A percentile compares a stretch with the other conserved stretches of the same genome.
Conservation (phyloP, 2,888 invertebrate genomes). For the Ptychoptera albimana region DNA sequence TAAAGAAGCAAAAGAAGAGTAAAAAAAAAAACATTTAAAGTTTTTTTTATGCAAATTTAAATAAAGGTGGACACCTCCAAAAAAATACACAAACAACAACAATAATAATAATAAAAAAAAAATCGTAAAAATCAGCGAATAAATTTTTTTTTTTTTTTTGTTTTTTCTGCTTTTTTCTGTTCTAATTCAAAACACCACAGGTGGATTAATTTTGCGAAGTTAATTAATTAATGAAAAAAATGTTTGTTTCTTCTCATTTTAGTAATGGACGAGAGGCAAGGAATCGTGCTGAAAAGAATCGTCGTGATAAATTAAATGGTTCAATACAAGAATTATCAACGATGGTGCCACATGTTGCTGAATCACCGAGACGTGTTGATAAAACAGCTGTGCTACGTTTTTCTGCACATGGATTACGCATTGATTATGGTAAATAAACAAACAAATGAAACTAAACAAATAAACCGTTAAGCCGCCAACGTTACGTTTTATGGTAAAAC, state of each 20-base stretch:
- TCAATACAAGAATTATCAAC: conserved; percentile 69
- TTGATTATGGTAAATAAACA: conserved; percentile 42
- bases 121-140: no score
- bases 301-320: conserved; percentile 75
- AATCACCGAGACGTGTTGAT: conserved; percentile 70
- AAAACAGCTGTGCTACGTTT: conserved; percentile 81
- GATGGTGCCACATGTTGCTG: conserved; percentile 68
- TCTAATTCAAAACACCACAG: no score
- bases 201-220: no score
- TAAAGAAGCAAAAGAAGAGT: no score
- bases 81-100: no score
- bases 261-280: conserved; percentile 61
- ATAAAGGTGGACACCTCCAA: no score
- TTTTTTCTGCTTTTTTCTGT: no score
- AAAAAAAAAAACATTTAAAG: no score
- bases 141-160: no score
- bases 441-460: neutral
- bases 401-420: conserved; percentile 69
- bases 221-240: neutral
- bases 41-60: no score
- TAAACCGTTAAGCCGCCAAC: neutral
- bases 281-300: conserved; percentile 80
- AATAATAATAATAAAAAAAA: no score
- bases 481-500: neutral
- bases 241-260: conserved; percentile 13